Percentiles rank a stretch among this genome's conserved stretches.
Evolutionary conservation across 2,888 invertebrate species (phyloP).

Genomic region (Melanchra persicariae): DNA sequence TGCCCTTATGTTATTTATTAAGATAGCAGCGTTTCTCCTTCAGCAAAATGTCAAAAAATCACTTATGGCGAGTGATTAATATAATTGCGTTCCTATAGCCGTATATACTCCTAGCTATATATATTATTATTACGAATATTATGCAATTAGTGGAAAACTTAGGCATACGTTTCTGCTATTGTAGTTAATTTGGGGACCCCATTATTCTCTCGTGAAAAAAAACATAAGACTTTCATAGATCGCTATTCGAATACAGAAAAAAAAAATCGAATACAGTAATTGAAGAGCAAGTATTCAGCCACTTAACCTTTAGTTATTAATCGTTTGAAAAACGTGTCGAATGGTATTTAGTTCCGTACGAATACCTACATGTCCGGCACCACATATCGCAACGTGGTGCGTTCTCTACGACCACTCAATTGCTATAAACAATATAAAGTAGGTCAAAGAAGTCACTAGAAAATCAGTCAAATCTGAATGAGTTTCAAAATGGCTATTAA

Average conservation of each 20-base stretch:
- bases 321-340: not conserved
- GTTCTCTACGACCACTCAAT: too few species aligned
- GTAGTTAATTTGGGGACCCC: not conserved
- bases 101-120: not conserved
- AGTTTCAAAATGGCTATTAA: constrained; percentile 43
- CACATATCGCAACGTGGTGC: too few species aligned
- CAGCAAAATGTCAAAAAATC: constrained; percentile 20
- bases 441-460: constrained; percentile 19
- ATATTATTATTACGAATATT: not conserved
- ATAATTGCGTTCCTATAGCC: constrained; percentile 10
- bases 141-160: not conserved
- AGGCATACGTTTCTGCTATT: not conserved
- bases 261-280: too few species aligned
- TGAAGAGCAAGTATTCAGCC: not conserved
- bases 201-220: too few species aligned
- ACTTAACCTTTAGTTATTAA: not conserved
- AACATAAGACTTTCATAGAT: not conserved
- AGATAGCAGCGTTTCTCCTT: not conserved
- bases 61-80: not conserved
- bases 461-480: constrained; percentile 40
- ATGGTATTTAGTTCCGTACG: too few species aligned
- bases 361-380: too few species aligned
- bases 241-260: too few species aligned
- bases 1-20: not conserved
- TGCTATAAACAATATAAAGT: constrained; percentile 21